Percentiles rank a stretch among this genome's conserved stretches.
Evolutionary conservation across 2,888 invertebrate species (phyloP).

Genomic region (Mimas tiliae): DNA sequence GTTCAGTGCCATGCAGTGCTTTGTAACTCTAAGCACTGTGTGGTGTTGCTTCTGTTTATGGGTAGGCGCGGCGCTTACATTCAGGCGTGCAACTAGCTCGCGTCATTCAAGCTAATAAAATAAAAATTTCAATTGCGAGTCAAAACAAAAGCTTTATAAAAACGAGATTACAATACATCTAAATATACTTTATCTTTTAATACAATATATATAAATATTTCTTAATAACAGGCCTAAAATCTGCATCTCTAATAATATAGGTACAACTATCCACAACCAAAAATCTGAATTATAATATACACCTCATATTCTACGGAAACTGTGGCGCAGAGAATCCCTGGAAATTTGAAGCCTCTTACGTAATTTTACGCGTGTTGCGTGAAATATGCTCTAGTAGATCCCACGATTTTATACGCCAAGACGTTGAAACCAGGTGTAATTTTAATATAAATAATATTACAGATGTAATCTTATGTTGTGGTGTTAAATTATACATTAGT

Average conservation of each 20-base stretch:
- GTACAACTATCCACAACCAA: not conserved
- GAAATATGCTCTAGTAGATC: not conserved
- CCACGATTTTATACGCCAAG: not conserved
- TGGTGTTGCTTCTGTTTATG: too few relatives aligned
- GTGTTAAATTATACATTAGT: constrained; percentile 5
- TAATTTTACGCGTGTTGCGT: constrained; percentile 29
- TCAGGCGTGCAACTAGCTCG: too few relatives aligned
- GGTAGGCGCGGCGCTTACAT: too few relatives aligned
- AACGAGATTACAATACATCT: too few relatives aligned
- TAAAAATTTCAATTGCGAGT: too few relatives aligned
- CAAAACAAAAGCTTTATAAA: too few relatives aligned
- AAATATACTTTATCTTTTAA: too few relatives aligned
- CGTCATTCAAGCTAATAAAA: too few relatives aligned
- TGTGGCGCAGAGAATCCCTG: constrained; percentile 7
- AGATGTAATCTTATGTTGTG: not conserved
- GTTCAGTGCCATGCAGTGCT: too few relatives aligned
- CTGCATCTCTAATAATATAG: not conserved
- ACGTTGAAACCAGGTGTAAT: not conserved
- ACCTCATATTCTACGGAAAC: not conserved
- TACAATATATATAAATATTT: too few relatives aligned
- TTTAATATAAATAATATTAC: not conserved
- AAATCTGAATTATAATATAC: not conserved
- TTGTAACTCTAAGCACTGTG: too few relatives aligned
- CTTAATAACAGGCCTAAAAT: too few relatives aligned
- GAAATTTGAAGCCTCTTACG: not conserved